These are phyloP conservation scores for Ptiloglossa arizonensis DNA, from an alignment of 1,140 invertebrate species.

Conservation along the genomic window DNA sequence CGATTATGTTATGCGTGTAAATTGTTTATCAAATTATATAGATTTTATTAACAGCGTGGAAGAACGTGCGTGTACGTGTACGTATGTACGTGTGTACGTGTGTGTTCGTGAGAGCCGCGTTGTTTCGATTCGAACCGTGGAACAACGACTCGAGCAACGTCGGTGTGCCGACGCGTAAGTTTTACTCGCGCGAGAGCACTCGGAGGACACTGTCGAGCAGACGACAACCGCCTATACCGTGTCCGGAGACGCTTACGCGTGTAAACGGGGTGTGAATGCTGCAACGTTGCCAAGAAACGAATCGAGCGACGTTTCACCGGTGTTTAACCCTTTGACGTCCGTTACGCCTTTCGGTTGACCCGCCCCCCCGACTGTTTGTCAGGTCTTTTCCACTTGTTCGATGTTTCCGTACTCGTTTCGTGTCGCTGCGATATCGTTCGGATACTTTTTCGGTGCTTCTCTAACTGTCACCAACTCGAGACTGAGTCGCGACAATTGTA, in stretches of 20 bases:
- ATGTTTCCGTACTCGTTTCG: background rate
- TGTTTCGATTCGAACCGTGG: conserved; percentile 7
- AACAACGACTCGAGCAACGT: conserved; percentile 1
- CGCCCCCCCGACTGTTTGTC: background rate
- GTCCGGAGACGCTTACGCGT: conserved; percentile 52
- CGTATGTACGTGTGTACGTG: conserved; percentile 43
- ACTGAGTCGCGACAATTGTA: no score
- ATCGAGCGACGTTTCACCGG: conserved; percentile 26
- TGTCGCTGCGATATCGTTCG: background rate
- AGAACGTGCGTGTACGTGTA: conserved; percentile 30
- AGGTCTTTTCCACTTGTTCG: background rate
- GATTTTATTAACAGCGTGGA: conserved; percentile 72
- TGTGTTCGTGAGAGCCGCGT: conserved; percentile 14
- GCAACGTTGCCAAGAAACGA: conserved; percentile 66
- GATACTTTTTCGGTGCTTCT: background rate
- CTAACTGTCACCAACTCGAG: no score
- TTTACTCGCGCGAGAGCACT: no score
- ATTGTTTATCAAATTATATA: conserved; percentile 79
- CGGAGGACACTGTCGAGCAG: conserved; percentile 38
- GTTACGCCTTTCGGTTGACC: background rate
- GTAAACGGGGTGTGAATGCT: conserved; percentile 68
- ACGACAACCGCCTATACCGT: conserved; percentile 39
- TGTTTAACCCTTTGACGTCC: conserved; percentile 46
- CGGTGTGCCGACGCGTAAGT: conserved; percentile 49
- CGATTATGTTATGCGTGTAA: conserved; percentile 77